Evolutionary conservation across 1,140 invertebrate species (phyloP), one percentile per base, ranked within the genome.

Genomic region (Apocrypta bakeri): DNA sequence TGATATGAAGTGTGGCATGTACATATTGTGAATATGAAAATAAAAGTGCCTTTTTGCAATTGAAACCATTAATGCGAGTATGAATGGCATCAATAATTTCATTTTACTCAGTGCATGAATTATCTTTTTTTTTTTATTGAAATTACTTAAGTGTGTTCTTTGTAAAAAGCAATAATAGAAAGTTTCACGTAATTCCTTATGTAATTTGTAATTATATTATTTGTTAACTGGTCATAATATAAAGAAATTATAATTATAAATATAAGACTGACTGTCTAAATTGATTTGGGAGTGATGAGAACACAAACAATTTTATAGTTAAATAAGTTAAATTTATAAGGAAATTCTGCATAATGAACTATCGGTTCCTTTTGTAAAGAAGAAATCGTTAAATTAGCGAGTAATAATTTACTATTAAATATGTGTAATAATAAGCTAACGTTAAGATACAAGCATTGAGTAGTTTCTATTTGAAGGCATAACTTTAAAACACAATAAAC

Each of bases 21-120:
- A 83, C 64, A 83, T 83, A 83, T 79, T 79, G 75, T 79, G 76
- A 83, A 79, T 79, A 79, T 74, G 40, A 83, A 82, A 79, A 83
- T 79, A 79, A 78, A 83, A 83, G 82, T 83, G 82, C 82, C 82
- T 83, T 83, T 83, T 83, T 83, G 69, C 75, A 83, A 83, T 12
- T 79, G 33, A 82, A 72, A 77, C 71, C 24, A 81, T 25, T 66
- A 66, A 66, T 12, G 29, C 48, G 79, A 37, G 73, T 56, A 33
- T 81, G 73, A 21, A 27, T 48, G 40, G 61, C 48, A 33, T 81
- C 75, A 27, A 61, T 61, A 31, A 71, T 63, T 82, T 77, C 24
- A 63, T 77, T 77, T 68, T 76, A 61, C 31, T 80, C 42, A 37
- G 42, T 75, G 61, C 56, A 63, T 76, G 27, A 29, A 11, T 66